Evolutionary conservation across 2,888 invertebrate species (phyloP), one percentile per base, ranked within the genome.

Genomic region (Lordiphosa andalusiaca): DNA sequence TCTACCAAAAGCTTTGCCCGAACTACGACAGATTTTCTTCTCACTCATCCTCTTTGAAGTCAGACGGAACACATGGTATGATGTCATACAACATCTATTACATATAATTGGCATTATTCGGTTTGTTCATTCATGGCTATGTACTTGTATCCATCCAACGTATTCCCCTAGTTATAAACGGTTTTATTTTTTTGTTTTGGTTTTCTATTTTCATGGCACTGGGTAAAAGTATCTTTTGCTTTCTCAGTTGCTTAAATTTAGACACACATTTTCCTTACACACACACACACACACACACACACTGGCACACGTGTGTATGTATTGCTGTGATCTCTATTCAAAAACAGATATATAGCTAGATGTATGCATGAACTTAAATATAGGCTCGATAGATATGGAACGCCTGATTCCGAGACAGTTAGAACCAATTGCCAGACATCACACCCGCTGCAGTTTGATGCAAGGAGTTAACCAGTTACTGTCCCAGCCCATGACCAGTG

Each of bases 161-260:
- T 23, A 41, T 23, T 41, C 41, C 30, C 9, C 30, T 30, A 30
- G 30, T 30, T 30, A 30, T 30, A 30, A 9, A 10, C 30, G 30
- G 30, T 30, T 30, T 30, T 21, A 21, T 13, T 9, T 25, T 30
- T 53, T 49, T 54, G 44, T 49, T 53, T 55, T 62, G 55, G 36
- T 47, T 40, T 64, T 62, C 39, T 48, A 30, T 54, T 62, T 62
- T 62, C 30, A 48, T 65, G 62, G 44, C 56, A 63, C 50, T 55
- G 62, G 66, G 62, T 55, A 66, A 60, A 57, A 62, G 56, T 65
- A 66, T 63, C 65, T 63, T 38, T 47, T 47, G 33, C 10, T 41
- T 41, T 41, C 25, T 33, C 33, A 9, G n/a, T 63, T 47, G 36
- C 48, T 59, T 60, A 60, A 60, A 65, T 63, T 65, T 63, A 63